phyloP scores from a whole-genome alignment of 1,140 invertebrate species.

The Branchinecta lynchi region DNA sequence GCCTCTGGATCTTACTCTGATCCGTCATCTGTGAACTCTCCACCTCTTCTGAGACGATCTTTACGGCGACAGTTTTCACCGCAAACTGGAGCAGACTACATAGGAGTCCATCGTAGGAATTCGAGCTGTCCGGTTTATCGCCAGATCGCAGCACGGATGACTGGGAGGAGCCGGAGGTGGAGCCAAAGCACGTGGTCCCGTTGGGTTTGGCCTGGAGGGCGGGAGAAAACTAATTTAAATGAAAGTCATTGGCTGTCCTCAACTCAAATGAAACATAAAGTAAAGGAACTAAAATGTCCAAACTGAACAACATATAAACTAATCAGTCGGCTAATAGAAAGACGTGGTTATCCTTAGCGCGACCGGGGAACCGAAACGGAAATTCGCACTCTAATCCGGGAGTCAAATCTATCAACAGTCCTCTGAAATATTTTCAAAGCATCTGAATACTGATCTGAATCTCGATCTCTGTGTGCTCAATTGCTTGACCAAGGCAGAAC shows the following conservation, averaged over 20 bases:
- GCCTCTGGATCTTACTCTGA: not conserved
- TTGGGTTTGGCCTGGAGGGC: conserved; percentile 1
- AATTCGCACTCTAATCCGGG: no score
- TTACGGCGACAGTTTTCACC: not conserved
- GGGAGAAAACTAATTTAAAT: conserved; percentile 5
- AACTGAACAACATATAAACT: no score
- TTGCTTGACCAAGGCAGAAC: no score
- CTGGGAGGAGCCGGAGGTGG: not conserved
- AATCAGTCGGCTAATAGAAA: no score
- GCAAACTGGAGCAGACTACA: not conserved
- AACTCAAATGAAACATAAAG: not conserved
- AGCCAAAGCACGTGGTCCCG: not conserved
- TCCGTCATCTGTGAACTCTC: not conserved
- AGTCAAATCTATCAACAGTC: no score
- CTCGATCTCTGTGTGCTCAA: no score
- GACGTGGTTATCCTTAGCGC: no score
- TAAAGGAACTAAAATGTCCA: no score
- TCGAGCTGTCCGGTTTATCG: not conserved
- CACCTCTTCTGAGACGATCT: not conserved
- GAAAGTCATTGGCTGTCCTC: conserved; percentile 4
- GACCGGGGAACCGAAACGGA: no score
- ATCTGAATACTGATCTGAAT: no score
- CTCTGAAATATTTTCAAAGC: no score
- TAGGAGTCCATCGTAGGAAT: not conserved
- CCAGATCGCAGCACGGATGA: not conserved